Evolutionary conservation across 2,797 vertebrate species (phyloP), one percentile per base, ranked within the genome.

Genomic region (Protosalanx chinensis): DNA sequence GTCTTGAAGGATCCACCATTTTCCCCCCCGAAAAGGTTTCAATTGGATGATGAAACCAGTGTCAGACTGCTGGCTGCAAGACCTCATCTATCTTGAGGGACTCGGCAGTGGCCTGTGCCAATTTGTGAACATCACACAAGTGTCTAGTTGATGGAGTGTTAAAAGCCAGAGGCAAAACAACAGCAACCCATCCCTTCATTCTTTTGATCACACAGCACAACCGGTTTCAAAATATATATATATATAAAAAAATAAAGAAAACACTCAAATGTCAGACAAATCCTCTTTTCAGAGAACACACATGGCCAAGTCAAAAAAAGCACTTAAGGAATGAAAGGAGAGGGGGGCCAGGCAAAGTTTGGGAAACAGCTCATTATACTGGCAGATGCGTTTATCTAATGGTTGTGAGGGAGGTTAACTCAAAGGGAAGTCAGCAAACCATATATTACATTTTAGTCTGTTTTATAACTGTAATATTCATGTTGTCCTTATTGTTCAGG

Each of bases 61-160:
- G 18, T 56, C n/a, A 27, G 57, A 59, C 57, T 23, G 27, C 20
- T 59, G 57, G 8, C 23, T 20, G 1, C n/a, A 8, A 57, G 53
- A 57, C 53, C 53, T 20, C 16, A 18, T 59, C n/a, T 27, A 23
- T n/a, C 57, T 27, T 20, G 8, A 23, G n/a, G 57, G 8, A 12
- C n/a, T 10, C n/a, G n/a, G 6, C 5, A 6, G 57, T 20, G n/a
- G n/a, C 18, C 57, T 59, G 1, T 1, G n/a, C 53, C 23, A 20
- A 20, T 59, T 23, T 20, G 57, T 23, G 57, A 59, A 20, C 57
- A 59, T 59, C 57, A 59, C 57, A 59, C 57, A 59, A 59, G 57
- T 20, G 18, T 46, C 41, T 46, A 10, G 12, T 8, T 59, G n/a
- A 59, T 76, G 78, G 71, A 76, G 77, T 76, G 67, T 70, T 77